Base-by-base conservation (phyloP, 2,888 invertebrate genomes). In the Dynastes maya region DNA sequence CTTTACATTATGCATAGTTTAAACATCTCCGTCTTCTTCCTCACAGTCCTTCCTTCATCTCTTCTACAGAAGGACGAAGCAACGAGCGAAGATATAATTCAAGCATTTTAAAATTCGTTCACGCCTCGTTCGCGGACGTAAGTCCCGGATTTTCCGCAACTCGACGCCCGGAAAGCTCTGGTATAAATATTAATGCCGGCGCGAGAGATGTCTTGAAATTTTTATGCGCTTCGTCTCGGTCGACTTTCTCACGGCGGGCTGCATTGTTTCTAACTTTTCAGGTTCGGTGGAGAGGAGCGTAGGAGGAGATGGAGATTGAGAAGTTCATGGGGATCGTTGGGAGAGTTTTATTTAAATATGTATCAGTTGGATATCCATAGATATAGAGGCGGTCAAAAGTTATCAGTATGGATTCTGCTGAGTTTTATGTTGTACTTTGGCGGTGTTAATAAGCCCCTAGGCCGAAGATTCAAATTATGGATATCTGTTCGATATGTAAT, bases 111-210 rank as follows among this genome's bases (percentile, higher is more conserved):
- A 65, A 65, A 65, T 65, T 65, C 45, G 45, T 65, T 65, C 65
- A 65, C 65, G 65, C 65, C 22, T 45, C 40, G 65, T 45, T 65
- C 65, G 65, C 40, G 22, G 40, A 40, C 65, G 65, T 65, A 65
- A 65, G 65, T 65, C 65, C 40, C 45, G 65, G 65, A 65, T 65
- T 65, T 65, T 65, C 65, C 65, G 40, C 65, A 65, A 65, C 65
- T 65, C 65, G 65, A 65, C 65, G 65, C 55, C 65, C 65, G 45
- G 65, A 65, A 65, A 65, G 55, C 16, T 55, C 65, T 16, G 40
- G 40, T 22, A 65, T 65, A 65, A 65, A 65, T 65, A 65, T 65
- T 65, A 65, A 65, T 65, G 65, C 65, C 55, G 16, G 45, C 9
- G 8, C 45, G 63, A 63, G 45, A 65, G 45, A 45, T 27, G 65